phyloP scores from a whole-genome alignment of 2,888 invertebrate species.

The Teleogryllus oceanicus region DNA sequence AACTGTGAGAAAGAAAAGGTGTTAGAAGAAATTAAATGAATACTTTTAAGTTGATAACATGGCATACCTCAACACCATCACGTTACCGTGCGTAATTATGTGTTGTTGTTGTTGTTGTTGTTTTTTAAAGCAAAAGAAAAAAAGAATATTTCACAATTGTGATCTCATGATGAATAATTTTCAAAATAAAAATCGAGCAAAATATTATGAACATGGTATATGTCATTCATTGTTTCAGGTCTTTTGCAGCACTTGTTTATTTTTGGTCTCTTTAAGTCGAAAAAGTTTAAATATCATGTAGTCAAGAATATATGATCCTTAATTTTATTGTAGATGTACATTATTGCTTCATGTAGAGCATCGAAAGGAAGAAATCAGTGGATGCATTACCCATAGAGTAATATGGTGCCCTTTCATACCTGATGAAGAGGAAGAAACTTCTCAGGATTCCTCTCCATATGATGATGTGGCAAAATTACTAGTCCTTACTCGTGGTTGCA shows the following conservation, averaged over 20 bases:
- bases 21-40: too few relatives aligned
- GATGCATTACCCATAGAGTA: conserved; percentile 57
- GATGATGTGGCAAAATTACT: conserved; percentile 74
- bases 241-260: background rate
- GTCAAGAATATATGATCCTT: conserved; percentile 22
- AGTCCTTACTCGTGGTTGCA: conserved; percentile 70
- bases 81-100: too few relatives aligned
- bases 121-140: too few relatives aligned
- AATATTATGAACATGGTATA: too few relatives aligned
- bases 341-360: conserved; percentile 60
- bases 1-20: too few relatives aligned
- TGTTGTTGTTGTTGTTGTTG: too few relatives aligned
- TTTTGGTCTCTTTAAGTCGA: background rate
- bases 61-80: too few relatives aligned
- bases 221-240: too few relatives aligned
- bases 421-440: conserved; percentile 59
- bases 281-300: background rate
- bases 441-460: conserved; percentile 43
- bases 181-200: too few relatives aligned
- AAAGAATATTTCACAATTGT: too few relatives aligned
- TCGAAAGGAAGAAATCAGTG: conserved; percentile 40
- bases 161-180: too few relatives aligned
- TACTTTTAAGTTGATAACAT: too few relatives aligned
- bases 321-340: conserved; percentile 50
- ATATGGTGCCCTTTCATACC: conserved; percentile 95